These are phyloP conservation scores for Catharus ustulatus DNA, from an alignment of 2,797 vertebrate genomes.

Conservation along the genomic window DNA sequence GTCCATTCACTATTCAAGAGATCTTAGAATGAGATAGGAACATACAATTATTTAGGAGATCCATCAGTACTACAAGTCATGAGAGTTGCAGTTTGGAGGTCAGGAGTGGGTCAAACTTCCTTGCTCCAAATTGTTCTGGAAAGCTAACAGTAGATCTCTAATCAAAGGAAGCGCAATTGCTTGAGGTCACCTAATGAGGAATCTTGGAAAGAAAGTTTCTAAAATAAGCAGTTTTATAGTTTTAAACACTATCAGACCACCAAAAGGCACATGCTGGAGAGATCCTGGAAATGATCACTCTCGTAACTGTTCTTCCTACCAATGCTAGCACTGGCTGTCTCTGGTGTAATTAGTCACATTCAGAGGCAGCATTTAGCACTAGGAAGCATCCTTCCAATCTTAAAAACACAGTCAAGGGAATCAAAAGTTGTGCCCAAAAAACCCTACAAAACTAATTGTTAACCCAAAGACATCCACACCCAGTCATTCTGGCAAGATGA, in stretches of 20 bases:
- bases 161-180: neutral
- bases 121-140: neutral
- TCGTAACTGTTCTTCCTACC: neutral
- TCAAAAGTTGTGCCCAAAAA: neutral
- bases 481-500: neutral
- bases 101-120: neutral
- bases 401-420: neutral
- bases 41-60: neutral
- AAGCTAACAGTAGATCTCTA: neutral
- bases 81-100: neutral
- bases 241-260: neutral
- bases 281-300: neutral
- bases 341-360: neutral
- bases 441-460: neutral
- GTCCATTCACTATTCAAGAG: neutral
- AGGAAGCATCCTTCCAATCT: neutral
- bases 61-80: neutral
- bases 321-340: neutral
- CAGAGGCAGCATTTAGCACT: neutral
- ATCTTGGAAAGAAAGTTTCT: neutral
- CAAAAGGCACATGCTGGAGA: neutral
- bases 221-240: neutral
- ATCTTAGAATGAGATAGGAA: neutral
- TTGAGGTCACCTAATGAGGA: neutral
- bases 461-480: neutral